A percentile compares a stretch with the other conserved stretches of the same genome.
These are phyloP conservation scores for Halictus ligatus DNA, from an alignment of 2,888 invertebrate genomes.

Conservation along the genomic window DNA sequence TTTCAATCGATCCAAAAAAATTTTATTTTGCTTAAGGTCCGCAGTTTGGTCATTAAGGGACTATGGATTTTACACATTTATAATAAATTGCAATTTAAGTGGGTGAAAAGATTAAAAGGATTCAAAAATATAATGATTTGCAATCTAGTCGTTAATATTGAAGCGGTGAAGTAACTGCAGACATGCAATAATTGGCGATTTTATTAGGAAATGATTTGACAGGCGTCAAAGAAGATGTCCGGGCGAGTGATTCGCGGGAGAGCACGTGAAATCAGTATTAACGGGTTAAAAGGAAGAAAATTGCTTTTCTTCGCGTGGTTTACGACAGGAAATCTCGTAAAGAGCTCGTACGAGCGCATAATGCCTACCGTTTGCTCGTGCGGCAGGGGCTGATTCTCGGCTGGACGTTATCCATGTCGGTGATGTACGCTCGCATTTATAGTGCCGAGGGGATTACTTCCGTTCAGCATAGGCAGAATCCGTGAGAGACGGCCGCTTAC, in stretches of 20 bases:
- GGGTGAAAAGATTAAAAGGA: no score
- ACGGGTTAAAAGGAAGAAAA: conserved; percentile 37
- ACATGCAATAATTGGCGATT: no score
- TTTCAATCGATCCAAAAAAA: no score
- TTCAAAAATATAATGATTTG: no score
- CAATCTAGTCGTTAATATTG: no score
- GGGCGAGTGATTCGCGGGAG: neutral
- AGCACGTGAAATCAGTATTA: conserved; percentile 23
- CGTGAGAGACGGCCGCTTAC: conserved; percentile 80
- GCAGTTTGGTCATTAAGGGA: no score
- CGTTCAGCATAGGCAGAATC: conserved; percentile 80
- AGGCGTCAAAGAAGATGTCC: neutral
- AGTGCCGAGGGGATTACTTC: conserved; percentile 76
- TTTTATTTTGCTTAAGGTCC: no score
- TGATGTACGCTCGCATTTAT: conserved; percentile 71
- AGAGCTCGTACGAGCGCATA: conserved; percentile 52
- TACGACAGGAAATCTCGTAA: conserved; percentile 60
- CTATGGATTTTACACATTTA: no score
- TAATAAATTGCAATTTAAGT: no score
- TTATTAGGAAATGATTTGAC: neutral
- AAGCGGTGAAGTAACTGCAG: no score
- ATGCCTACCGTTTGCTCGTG: conserved; percentile 42
- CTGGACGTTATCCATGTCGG: conserved; percentile 60
- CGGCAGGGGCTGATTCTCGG: conserved; percentile 50
- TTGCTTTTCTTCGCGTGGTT: conserved; percentile 34